These are phyloP conservation scores for Pristis pectinata DNA, from an alignment of 2,797 vertebrate genomes.

Conservation along the genomic window DNA sequence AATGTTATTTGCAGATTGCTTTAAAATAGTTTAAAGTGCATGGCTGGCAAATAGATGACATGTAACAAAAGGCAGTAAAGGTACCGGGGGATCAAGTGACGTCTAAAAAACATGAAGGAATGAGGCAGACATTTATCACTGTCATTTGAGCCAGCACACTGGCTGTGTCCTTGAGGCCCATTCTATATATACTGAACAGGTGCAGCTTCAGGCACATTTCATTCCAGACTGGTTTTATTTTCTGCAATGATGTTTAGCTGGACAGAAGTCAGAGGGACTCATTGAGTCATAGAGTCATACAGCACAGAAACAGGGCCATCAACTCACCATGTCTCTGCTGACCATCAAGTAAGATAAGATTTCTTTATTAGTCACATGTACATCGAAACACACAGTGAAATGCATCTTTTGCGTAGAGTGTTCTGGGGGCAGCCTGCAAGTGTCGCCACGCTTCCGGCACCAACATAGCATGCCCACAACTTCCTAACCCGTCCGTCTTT, in stretches of 20 bases:
- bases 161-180: neutral
- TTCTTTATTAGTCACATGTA: too few relatives aligned
- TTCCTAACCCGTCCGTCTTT: too few relatives aligned
- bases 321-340: too few relatives aligned
- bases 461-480: too few relatives aligned
- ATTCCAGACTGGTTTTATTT: neutral
- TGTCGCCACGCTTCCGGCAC: too few relatives aligned
- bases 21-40: neutral
- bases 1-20: neutral
- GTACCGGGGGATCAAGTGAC: neutral
- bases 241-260: neutral
- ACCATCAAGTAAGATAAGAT: too few relatives aligned
- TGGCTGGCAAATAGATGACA: neutral
- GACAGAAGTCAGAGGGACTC: neutral
- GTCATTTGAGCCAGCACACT: neutral
- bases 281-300: neutral
- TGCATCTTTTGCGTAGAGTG: too few relatives aligned
- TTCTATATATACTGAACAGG: neutral
- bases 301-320: too few relatives aligned
- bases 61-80: neutral
- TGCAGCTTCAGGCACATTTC: neutral
- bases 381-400: too few relatives aligned
- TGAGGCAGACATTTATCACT: constrained; percentile 14
- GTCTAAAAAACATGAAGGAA: neutral
- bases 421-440: too few relatives aligned